Evolutionary conservation across 2,888 invertebrate genomes (phyloP), one percentile per base, ranked within the genome.

Genomic region (Mythimna loreyi): DNA sequence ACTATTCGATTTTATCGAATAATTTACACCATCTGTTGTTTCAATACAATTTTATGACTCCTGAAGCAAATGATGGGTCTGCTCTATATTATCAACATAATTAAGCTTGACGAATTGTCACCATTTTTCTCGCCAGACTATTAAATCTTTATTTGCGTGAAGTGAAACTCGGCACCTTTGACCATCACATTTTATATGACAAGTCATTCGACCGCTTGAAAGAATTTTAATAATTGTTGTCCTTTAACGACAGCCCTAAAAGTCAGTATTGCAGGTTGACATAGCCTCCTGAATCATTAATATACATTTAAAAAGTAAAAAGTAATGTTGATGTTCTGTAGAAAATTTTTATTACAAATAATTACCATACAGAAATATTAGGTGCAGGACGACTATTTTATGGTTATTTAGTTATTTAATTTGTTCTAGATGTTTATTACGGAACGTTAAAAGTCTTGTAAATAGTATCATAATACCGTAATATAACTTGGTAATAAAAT

Each of bases 101-200:
- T n/a, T n/a, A 47, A 16, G 25, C n/a, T 1, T 3, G 6, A 55
- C 56, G 25, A 52, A 57, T 45, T 33, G 23, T 13, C 3, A 13
- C 19, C 0, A n/a, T 28, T 49, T 50, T 47, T 36, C 7, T 16
- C 19, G n/a, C 47, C 25, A 52, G 28, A 28, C 28, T 28, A 28
- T 28, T 28, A 56, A 11, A 28, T 57, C 11, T 7, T n/a, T n/a
- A 45, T n/a, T 68, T 25, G 23, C 5, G 11, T 21, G 6, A 45
- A 50, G 11, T 58, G 19, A 5, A 53, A 53, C 21, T 23, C 49
- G 49, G 49, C 6, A 11, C 23, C 23, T 33, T 33, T 21, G 21
- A 33, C 7, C 19, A 28, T 33, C 21, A 8, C 21, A 75, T 58
- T 64, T 69, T 69, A n/a, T n/a, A n/a, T n/a, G n/a, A n/a, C 52